Evolutionary conservation across 1,140 invertebrate genomes (phyloP).

Genomic region (Camponotus vicinus): DNA sequence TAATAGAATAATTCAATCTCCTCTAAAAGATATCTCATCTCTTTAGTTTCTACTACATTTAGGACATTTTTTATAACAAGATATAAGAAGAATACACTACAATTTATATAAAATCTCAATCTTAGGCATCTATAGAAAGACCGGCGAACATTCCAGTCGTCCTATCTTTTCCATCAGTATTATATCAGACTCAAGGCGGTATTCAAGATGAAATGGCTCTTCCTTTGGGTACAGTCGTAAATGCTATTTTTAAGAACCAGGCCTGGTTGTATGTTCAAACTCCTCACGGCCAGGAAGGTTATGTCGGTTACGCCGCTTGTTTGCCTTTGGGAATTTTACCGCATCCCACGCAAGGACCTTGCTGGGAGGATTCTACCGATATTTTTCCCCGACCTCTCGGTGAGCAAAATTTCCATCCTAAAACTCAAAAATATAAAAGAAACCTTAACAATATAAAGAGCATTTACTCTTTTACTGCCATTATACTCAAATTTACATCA

Average conservation of each 20-base stretch:
- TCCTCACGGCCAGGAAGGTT: slow-evolving; percentile 92
- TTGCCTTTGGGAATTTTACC: slow-evolving; percentile 91
- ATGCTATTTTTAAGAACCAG: slow-evolving; percentile 94
- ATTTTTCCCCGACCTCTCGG: slow-evolving; percentile 90
- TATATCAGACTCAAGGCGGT: slow-evolving; percentile 92
- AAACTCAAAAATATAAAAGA: neutral
- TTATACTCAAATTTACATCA: too few relatives aligned
- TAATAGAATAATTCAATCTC: slow-evolving; percentile 4
- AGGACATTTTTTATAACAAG: neutral
- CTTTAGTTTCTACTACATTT: neutral
- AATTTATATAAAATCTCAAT: slow-evolving; percentile 56
- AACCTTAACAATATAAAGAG: neutral
- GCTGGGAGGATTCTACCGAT: slow-evolving; percentile 93
- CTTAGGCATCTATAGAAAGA: slow-evolving; percentile 89
- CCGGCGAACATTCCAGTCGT: slow-evolving; percentile 94
- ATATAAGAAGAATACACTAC: slow-evolving; percentile 1
- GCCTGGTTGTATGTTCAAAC: slow-evolving; percentile 94
- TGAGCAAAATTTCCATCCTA: slow-evolving; percentile 8
- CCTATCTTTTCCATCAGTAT: slow-evolving; percentile 90
- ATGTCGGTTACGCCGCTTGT: slow-evolving; percentile 91
- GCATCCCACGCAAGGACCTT: slow-evolving; percentile 87
- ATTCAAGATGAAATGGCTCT: slow-evolving; percentile 90
- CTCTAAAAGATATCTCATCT: neutral
- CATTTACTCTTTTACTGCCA: neutral
- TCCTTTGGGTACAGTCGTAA: slow-evolving; percentile 93